Conservation (phyloP, 2,113 vertebrate genomes). For the Trogon melanurus region DNA sequence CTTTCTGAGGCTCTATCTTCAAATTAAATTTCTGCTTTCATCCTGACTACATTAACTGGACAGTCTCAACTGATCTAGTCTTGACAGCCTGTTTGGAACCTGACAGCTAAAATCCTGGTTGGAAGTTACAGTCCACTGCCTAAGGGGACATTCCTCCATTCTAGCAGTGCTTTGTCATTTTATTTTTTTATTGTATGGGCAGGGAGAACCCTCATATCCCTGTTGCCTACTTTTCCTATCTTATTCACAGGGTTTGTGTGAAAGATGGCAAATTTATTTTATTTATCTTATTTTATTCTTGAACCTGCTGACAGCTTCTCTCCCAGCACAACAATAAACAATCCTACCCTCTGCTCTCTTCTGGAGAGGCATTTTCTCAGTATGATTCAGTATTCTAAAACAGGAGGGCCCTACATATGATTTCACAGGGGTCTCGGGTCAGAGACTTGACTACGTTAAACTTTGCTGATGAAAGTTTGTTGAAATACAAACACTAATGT, state of each 20-base stretch:
- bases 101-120: background rate
- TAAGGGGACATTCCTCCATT: background rate
- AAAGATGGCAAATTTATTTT: background rate
- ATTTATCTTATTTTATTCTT: background rate
- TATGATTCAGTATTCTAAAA: background rate
- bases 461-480: background rate
- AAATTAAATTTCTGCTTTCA: background rate
- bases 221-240: background rate
- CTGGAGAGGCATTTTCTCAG: background rate
- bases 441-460: background rate
- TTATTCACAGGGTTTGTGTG: background rate
- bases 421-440: too few species aligned
- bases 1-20: background rate
- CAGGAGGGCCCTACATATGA: background rate
- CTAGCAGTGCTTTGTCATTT: background rate
- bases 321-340: background rate
- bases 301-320: background rate
- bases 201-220: background rate
- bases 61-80: background rate
- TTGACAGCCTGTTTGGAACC: background rate
- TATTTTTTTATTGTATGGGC: background rate
- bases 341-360: background rate
- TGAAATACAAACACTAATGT: background rate
- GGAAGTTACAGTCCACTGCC: background rate
- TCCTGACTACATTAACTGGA: background rate